Percentiles rank a stretch among this genome's conserved stretches.
These are phyloP conservation scores for Numenius phaeopus DNA, from an alignment of 2,797 vertebrate genomes.

Conservation along the genomic window DNA sequence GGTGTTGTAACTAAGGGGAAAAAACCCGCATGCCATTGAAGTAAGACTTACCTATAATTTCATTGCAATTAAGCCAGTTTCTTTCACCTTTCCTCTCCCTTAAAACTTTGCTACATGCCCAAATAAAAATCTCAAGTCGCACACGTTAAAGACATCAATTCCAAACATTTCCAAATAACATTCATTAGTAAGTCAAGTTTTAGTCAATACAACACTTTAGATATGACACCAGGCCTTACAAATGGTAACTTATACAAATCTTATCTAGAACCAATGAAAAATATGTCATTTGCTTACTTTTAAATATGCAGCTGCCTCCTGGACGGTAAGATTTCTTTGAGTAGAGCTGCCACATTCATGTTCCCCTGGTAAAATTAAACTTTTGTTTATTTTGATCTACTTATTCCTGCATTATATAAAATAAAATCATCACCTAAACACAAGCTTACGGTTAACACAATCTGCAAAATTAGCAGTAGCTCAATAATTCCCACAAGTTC, in stretches of 20 bases:
- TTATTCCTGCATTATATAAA: conserved; percentile 1
- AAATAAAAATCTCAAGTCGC: background rate
- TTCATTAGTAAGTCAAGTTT: background rate
- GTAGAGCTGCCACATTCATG: conserved; percentile 91
- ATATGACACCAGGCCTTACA: background rate
- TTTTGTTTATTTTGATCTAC: conserved; percentile 52
- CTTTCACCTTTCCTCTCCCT: background rate
- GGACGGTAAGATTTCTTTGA: conserved; percentile 88
- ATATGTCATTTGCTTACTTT: conserved; percentile 80
- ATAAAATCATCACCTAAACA: conserved; percentile 18
- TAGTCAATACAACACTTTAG: background rate
- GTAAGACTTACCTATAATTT: background rate
- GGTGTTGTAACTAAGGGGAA: background rate
- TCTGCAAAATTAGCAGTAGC: background rate
- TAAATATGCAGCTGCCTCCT: conserved; percentile 88
- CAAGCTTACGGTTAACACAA: background rate
- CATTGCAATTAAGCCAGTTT: background rate
- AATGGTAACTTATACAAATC: background rate
- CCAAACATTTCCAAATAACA: background rate
- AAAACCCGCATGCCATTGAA: background rate
- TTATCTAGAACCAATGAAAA: conserved; percentile 15
- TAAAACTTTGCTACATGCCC: background rate
- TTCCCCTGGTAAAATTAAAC: conserved; percentile 85
- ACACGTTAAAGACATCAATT: background rate
- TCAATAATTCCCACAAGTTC: background rate